These are phyloP conservation scores for Nycticorax nycticorax DNA, from an alignment of 2,113 vertebrate species.

Conservation along the genomic window DNA sequence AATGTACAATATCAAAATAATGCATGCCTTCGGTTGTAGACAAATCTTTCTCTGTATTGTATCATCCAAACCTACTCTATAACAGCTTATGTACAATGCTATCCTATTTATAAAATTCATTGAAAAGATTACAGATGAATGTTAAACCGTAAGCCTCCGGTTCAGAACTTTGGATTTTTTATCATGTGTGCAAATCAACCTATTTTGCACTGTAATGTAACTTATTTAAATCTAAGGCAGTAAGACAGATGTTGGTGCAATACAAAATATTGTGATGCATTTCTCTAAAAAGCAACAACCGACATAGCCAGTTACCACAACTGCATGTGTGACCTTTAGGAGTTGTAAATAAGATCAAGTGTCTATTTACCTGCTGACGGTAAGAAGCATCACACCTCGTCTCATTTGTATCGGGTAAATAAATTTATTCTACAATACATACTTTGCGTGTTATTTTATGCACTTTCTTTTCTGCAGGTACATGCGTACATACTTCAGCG, in stretches of 20 bases:
- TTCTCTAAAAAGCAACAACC: slow-evolving; percentile 53
- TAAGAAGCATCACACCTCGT: slow-evolving; percentile 81
- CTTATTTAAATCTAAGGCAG: slow-evolving; percentile 83
- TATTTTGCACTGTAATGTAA: slow-evolving; percentile 86
- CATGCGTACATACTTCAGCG: not conserved
- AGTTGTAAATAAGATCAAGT: slow-evolving; percentile 84
- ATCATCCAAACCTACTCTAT: slow-evolving; percentile 80
- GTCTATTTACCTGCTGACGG: slow-evolving; percentile 83
- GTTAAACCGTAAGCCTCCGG: slow-evolving; percentile 79
- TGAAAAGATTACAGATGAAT: slow-evolving; percentile 78
- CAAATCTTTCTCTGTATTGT: slow-evolving; percentile 76
- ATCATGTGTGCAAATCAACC: slow-evolving; percentile 81
- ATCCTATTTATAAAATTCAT: slow-evolving; percentile 78
- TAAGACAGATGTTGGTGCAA: slow-evolving; percentile 81
- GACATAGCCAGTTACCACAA: slow-evolving; percentile 62
- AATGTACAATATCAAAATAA: slow-evolving; percentile 81
- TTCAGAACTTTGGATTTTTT: slow-evolving; percentile 74
- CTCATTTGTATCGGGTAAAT: slow-evolving; percentile 92
- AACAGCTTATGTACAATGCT: slow-evolving; percentile 89
- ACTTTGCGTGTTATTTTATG: slow-evolving; percentile 58
- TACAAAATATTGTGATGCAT: slow-evolving; percentile 79
- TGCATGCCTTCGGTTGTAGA: slow-evolving; percentile 91
- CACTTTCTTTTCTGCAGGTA: slow-evolving; percentile 53
- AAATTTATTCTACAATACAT: slow-evolving; percentile 85
- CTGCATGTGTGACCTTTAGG: slow-evolving; percentile 80